A percentile compares a stretch with the other conserved stretches of the same genome.
phyloP scores from a whole-genome alignment of 2,797 vertebrate species.

The Platalea minor region DNA sequence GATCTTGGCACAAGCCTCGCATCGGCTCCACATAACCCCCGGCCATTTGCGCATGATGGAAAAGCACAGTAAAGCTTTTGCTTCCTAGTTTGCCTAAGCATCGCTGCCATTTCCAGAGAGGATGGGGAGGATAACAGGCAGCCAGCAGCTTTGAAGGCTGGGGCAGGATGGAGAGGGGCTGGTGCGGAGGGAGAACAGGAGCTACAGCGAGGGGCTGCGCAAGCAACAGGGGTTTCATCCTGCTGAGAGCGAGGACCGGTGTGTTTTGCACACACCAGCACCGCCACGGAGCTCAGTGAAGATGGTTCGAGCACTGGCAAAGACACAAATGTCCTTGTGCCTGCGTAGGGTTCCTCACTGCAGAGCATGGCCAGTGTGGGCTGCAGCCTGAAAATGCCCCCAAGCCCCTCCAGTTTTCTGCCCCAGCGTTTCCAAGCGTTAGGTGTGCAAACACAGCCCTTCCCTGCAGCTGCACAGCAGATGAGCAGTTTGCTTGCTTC shows the following conservation, averaged over 20 bases:
- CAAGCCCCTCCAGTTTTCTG: background rate
- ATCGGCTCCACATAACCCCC: background rate
- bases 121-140: background rate
- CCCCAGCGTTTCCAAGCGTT: rapidly evolving
- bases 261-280: rapidly evolving
- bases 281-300: rapidly evolving
- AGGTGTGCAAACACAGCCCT: background rate
- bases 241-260: rapidly evolving
- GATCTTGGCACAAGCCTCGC: background rate
- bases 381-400: background rate
- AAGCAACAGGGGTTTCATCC: rapidly evolving
- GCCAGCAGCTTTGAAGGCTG: background rate
- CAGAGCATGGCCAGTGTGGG: rapidly evolving
- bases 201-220: background rate
- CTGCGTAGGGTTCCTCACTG: rapidly evolving
- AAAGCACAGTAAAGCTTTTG: background rate
- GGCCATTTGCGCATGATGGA: background rate
- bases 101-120: background rate
- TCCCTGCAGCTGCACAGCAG: background rate
- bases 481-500: background rate
- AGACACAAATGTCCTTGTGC: rapidly evolving
- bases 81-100: background rate
- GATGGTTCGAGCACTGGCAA: background rate
- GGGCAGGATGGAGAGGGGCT: background rate
- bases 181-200: rapidly evolving